Conservation (phyloP, 2,888 invertebrate genomes). For the Acheta domesticus region DNA sequence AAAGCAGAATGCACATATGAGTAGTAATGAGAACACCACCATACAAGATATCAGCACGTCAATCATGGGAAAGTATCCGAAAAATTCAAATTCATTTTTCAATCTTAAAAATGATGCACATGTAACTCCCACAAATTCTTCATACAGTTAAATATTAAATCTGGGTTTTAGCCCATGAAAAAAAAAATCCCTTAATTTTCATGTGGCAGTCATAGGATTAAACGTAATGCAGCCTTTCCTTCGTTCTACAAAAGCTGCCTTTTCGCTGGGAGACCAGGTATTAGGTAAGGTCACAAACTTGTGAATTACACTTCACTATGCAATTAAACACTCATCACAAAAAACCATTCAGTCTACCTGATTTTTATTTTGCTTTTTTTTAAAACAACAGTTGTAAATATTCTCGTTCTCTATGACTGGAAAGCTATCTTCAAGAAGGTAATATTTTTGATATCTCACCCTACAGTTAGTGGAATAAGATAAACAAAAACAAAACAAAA, state of each 20-base stretch:
- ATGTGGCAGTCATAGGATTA: slow-evolving; percentile 2
- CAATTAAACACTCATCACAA: slow-evolving; percentile 23
- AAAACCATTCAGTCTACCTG: slow-evolving; percentile 34
- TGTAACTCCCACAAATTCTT: slow-evolving; percentile 5
- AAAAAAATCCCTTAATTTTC: neutral
- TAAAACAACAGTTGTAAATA: slow-evolving; percentile 29
- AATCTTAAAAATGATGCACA: neutral
- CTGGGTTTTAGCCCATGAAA: neutral
- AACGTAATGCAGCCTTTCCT: neutral
- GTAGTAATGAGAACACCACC: slow-evolving; percentile 11
- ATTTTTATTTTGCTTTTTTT: slow-evolving; percentile 32
- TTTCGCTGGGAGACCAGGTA: neutral
- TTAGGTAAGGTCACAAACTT: slow-evolving; percentile 12
- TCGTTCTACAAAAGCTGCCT: neutral
- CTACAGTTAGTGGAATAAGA: slow-evolving; percentile 24
- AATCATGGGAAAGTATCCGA: slow-evolving; percentile 1
- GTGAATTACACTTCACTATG: slow-evolving; percentile 21
- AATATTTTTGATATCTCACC: slow-evolving; percentile 12
- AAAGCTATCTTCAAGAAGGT: slow-evolving; percentile 26
- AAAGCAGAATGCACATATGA: neutral
- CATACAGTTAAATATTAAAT: neutral
- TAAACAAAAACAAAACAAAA: slow-evolving; percentile 27
- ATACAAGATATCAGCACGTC: neutral
- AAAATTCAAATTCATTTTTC: neutral
- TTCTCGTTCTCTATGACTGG: slow-evolving; percentile 22